Conservation (phyloP, 2,888 invertebrate genomes). For the Lepidocyrtinus sp. region DNA sequence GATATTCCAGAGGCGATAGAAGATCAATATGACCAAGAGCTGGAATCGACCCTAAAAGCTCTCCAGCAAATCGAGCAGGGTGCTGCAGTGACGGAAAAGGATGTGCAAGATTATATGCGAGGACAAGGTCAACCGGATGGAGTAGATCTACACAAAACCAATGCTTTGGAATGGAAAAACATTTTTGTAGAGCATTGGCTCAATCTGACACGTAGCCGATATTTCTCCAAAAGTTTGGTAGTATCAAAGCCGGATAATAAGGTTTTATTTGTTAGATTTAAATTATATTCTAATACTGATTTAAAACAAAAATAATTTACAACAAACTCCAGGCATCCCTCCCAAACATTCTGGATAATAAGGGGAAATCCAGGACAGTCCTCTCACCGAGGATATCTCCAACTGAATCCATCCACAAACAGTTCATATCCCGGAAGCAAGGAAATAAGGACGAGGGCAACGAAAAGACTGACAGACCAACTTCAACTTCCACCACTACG, state of each 20-base stretch:
- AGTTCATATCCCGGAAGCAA: conserved; percentile 40
- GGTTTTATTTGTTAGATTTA: conserved; percentile 2
- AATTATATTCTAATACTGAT: not conserved
- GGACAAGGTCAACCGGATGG: conserved; percentile 51
- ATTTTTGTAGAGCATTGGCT: conserved; percentile 47
- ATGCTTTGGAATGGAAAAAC: conserved; percentile 45
- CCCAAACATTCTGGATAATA: conserved; percentile 11
- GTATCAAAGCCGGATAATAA: not conserved
- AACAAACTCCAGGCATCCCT: conserved; percentile 18
- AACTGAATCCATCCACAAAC: no score
- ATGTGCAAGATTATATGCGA: conserved; percentile 37
- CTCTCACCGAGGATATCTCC: conserved; percentile 35
- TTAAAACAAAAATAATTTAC: conserved; percentile 8
- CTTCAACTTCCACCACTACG: not conserved
- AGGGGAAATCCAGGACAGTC: conserved; percentile 24
- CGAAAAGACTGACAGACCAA: not conserved
- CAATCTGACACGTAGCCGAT: no score
- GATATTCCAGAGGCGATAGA: not conserved
- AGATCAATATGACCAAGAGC: conserved; percentile 44
- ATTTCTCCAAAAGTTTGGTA: no score
- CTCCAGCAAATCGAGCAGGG: conserved; percentile 35
- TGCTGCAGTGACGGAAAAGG: conserved; percentile 33
- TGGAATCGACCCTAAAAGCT: conserved; percentile 29
- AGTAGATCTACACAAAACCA: conserved; percentile 33
- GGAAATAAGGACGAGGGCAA: conserved; percentile 40